phyloP scores from a whole-genome alignment of 1,140 invertebrate genomes.

The Drosophila ogumai region DNA sequence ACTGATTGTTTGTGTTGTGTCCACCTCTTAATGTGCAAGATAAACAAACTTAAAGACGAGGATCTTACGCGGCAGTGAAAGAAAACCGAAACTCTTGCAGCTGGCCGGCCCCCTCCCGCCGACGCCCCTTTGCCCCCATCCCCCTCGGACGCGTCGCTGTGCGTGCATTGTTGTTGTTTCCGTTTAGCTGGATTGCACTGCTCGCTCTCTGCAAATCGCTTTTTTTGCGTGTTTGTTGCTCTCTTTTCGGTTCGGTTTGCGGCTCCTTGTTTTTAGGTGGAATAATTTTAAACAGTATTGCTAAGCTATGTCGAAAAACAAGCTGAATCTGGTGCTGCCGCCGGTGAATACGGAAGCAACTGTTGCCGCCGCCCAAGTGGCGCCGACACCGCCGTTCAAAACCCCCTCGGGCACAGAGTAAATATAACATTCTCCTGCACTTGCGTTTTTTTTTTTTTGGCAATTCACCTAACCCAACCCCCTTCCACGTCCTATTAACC shows the following conservation, averaged over 20 bases:
- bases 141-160: constrained; percentile 20
- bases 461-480: not conserved
- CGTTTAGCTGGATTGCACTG: constrained; percentile 9
- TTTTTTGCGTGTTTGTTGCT: constrained; percentile 5
- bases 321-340: constrained; percentile 95
- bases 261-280: constrained; percentile 1
- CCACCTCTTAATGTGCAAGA: not conserved
- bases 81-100: constrained; percentile 13
- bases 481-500: not conserved
- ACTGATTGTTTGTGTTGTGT: not conserved
- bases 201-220: not conserved
- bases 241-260: constrained; percentile 16
- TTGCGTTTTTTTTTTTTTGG: constrained; percentile 14
- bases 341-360: constrained; percentile 93
- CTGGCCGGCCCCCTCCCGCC: constrained; percentile 21
- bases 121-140: constrained; percentile 14
- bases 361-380: constrained; percentile 87
- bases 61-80: not conserved
- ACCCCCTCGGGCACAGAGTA: constrained; percentile 89
- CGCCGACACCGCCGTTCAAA: constrained; percentile 88
- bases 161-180: constrained; percentile 33
- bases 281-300: constrained; percentile 10
- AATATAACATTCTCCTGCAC: constrained; percentile 80
- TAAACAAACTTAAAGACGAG: not conserved
- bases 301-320: constrained; percentile 94